These are phyloP conservation scores for Idaea biselata DNA, from an alignment of 2,888 invertebrate species.

Conservation along the genomic window DNA sequence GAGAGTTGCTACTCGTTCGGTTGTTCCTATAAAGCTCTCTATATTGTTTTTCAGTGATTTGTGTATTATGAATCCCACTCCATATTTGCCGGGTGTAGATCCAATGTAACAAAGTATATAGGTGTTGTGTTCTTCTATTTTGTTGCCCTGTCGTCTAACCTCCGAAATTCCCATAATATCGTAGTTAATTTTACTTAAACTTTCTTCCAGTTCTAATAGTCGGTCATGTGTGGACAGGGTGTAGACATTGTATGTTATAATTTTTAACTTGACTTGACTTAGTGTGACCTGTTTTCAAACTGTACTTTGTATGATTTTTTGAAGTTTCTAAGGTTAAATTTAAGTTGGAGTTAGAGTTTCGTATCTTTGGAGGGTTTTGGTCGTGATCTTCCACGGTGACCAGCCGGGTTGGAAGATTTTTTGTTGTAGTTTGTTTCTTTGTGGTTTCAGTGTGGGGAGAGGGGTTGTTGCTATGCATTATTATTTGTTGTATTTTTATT, in stretches of 20 bases:
- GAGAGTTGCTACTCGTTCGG: too few relatives aligned
- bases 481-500: too few relatives aligned
- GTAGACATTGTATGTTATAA: constrained; percentile 16
- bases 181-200: constrained; percentile 4
- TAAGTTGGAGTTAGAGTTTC: constrained; percentile 7
- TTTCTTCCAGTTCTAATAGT: constrained; percentile 5
- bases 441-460: too few relatives aligned
- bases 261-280: background rate
- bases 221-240: constrained; percentile 9
- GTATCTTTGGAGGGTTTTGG: constrained; percentile 8
- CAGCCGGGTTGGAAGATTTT: constrained; percentile 3
- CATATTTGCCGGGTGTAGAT: constrained; percentile 3
- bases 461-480: too few relatives aligned
- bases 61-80: constrained; percentile 9
- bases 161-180: constrained; percentile 12
- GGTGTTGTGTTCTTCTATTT: constrained; percentile 9
- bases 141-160: constrained; percentile 2
- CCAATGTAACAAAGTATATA: constrained; percentile 10
- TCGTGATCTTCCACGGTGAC: constrained; percentile 9
- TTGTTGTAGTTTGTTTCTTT: too few relatives aligned
- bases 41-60: too few relatives aligned
- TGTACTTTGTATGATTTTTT: too few relatives aligned
- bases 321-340: background rate
- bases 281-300: too few relatives aligned
- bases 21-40: too few relatives aligned